phyloP scores from a whole-genome alignment of 2,797 vertebrate genomes.

The Menidia menidia region DNA sequence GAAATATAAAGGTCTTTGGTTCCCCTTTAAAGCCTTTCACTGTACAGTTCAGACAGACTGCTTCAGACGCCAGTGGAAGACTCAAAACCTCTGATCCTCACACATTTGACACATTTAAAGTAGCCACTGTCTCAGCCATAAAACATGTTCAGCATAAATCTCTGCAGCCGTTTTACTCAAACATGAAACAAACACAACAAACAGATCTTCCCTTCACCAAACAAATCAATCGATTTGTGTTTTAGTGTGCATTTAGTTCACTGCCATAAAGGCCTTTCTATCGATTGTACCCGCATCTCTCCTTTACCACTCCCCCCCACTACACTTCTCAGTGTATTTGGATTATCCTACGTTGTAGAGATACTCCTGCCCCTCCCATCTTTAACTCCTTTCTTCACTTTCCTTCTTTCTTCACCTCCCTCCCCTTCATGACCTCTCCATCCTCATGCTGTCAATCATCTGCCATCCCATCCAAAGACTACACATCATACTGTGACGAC shows the following conservation, averaged over 20 bases:
- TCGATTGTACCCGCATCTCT: conserved; percentile 36
- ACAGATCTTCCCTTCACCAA: conserved; percentile 9
- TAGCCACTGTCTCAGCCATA: too few species aligned
- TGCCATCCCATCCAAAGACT: conserved; percentile 85
- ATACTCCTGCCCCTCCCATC: conserved; percentile 57
- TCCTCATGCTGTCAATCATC: conserved; percentile 73
- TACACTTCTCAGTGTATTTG: conserved; percentile 32
- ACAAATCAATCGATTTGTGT: not conserved
- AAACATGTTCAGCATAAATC: too few species aligned
- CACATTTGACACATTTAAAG: too few species aligned
- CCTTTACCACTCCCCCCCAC: conserved; percentile 34
- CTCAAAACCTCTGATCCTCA: too few species aligned
- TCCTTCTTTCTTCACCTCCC: conserved; percentile 38
- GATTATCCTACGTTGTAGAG: conserved; percentile 43
- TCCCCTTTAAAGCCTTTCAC: too few species aligned
- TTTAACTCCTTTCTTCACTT: conserved; percentile 66
- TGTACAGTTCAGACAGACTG: too few species aligned
- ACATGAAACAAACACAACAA: too few species aligned
- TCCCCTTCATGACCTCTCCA: conserved; percentile 51
- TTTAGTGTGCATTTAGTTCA: conserved; percentile 2
- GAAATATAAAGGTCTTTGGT: too few species aligned
- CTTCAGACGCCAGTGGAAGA: too few species aligned
- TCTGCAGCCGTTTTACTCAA: too few species aligned
- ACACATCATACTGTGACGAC: conserved; percentile 87
- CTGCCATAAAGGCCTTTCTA: conserved; percentile 43